Percentiles rank a stretch among this genome's conserved stretches.
Evolutionary conservation across 1,140 invertebrate genomes (phyloP).

Genomic region (Heliothis virescens): DNA sequence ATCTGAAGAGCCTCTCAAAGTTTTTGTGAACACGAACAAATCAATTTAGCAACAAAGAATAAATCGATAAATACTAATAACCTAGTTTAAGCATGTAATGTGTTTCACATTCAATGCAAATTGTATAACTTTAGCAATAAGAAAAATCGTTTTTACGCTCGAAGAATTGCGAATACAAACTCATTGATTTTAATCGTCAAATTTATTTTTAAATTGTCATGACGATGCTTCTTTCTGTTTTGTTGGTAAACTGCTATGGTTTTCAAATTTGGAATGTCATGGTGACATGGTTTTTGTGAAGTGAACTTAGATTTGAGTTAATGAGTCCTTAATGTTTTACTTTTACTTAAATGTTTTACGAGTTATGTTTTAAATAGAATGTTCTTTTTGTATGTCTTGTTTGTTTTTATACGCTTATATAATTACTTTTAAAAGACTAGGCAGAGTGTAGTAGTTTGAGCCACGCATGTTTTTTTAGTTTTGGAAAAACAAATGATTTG

Average conservation of each 20-base stretch:
- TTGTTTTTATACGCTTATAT: neutral
- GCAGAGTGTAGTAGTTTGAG: too few species aligned
- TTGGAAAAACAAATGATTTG: too few species aligned
- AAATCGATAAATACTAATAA: too few species aligned
- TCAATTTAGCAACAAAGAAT: too few species aligned
- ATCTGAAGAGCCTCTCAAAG: too few species aligned
- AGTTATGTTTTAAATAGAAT: neutral
- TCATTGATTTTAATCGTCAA: constrained; percentile 32
- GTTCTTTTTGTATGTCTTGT: neutral
- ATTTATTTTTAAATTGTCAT: constrained; percentile 24
- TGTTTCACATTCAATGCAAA: neutral
- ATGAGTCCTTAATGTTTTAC: neutral
- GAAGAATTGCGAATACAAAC: constrained; percentile 11
- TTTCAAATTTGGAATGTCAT: constrained; percentile 6
- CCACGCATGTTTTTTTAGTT: too few species aligned
- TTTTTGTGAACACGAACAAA: too few species aligned
- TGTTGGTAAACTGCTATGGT: constrained; percentile 31
- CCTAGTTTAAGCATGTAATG: too few species aligned
- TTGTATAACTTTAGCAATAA: neutral
- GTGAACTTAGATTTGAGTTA: neutral
- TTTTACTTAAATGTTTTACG: neutral
- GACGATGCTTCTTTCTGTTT: constrained; percentile 9
- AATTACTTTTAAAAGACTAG: too few species aligned
- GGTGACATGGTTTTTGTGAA: neutral
- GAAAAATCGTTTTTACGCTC: neutral